These are phyloP conservation scores for Melipona bicolor DNA, from an alignment of 2,888 invertebrate species.

Conservation along the genomic window DNA sequence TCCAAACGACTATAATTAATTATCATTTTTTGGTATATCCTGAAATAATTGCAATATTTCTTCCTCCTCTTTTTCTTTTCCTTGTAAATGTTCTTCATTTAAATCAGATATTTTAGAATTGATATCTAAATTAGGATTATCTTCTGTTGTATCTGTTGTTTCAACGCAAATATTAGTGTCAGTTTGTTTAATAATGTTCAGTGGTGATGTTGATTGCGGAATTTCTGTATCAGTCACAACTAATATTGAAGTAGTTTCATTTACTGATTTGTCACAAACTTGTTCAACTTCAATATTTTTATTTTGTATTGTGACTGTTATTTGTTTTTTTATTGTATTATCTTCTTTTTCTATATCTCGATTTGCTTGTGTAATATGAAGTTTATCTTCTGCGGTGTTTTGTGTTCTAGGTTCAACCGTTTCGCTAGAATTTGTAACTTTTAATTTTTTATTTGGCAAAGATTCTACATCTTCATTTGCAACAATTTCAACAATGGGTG, in stretches of 20 bases:
- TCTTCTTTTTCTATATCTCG: background rate
- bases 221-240: background rate
- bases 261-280: background rate
- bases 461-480: slow-evolving; percentile 10
- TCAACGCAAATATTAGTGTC: background rate
- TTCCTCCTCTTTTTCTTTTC: slow-evolving; percentile 27
- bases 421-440: slow-evolving; percentile 11
- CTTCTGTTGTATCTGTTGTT: slow-evolving; percentile 6
- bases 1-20: slow-evolving; percentile 23
- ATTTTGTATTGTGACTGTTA: background rate
- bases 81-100: background rate
- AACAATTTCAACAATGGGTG: background rate
- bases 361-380: background rate
- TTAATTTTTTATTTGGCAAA: slow-evolving; percentile 22
- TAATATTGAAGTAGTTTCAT: background rate
- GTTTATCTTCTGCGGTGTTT: background rate
- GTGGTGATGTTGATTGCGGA: background rate
- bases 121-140: background rate
- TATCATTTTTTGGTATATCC: slow-evolving; percentile 41
- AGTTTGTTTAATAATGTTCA: background rate
- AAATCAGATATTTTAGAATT: background rate
- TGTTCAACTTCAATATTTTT: background rate
- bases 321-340: background rate
- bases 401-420: background rate
- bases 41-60: slow-evolving; percentile 49